Conservation (phyloP, 30 jellyfish, hydroid and myxozoan species). For the Cassiopea xamachana region DNA sequence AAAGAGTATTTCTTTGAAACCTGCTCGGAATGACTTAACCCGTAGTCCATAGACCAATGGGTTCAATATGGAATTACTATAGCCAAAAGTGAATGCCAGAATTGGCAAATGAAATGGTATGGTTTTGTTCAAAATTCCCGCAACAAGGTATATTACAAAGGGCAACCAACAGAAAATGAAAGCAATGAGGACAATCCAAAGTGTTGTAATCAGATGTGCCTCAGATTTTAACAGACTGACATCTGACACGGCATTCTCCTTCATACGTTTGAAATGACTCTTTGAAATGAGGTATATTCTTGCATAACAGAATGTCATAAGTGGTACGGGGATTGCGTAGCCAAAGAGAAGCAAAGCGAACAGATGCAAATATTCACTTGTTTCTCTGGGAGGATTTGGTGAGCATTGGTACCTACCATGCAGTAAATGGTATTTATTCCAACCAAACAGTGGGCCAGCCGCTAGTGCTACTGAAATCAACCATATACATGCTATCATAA, state of each 20-base stretch:
- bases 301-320: conserved; percentile 67
- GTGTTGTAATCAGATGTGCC: conserved; percentile 57
- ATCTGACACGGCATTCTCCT: conserved; percentile 20
- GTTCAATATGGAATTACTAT: conserved; percentile 63
- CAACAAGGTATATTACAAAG: conserved; percentile 29
- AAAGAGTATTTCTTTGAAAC: conserved; percentile 40
- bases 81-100: conserved; percentile 73
- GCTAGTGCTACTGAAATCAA: conserved; percentile 59
- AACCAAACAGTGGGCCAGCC: conserved; percentile 82
- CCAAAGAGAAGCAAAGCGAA: conserved; percentile 53
- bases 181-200: conserved; percentile 48
- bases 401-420: conserved; percentile 76
- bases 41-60: conserved; percentile 79
- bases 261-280: conserved; percentile 63
- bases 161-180: conserved; percentile 73
- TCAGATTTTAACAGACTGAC: conserved; percentile 34
- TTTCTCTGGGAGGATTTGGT: conserved; percentile 31
- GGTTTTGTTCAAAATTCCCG: conserved; percentile 7
- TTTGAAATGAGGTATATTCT: conserved; percentile 50
- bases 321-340: conserved; percentile 43
- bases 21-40: conserved; percentile 63
- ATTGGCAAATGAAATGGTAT: conserved; percentile 61
- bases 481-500: conserved; percentile 52
- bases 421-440: conserved; percentile 69
- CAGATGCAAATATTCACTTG: conserved; percentile 30